phyloP scores from a whole-genome alignment of 2,797 vertebrate species.

The Natrix natrix region DNA sequence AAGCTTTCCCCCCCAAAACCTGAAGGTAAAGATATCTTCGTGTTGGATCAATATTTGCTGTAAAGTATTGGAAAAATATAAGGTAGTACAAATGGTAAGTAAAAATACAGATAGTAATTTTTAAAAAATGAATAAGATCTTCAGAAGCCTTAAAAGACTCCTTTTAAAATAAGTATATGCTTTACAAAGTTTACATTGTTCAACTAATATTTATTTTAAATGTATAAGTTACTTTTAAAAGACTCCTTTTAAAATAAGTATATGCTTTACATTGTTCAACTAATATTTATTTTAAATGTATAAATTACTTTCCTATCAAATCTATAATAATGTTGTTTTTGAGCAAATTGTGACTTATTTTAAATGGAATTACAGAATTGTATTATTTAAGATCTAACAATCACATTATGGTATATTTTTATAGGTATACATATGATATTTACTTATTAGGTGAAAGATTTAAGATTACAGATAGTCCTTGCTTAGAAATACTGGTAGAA shows the following conservation, averaged over 20 bases:
- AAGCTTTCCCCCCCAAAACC: slow-evolving; percentile 93
- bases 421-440: not conserved
- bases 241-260: not conserved
- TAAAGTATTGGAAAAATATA: slow-evolving; percentile 72
- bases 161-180: not conserved
- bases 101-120: slow-evolving; percentile 37
- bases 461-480: not conserved
- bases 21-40: slow-evolving; percentile 93
- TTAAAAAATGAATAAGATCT: slow-evolving; percentile 15
- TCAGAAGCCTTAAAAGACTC: not conserved
- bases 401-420: not conserved
- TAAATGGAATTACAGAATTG: not conserved
- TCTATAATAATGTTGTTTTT: not conserved
- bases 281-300: not conserved
- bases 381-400: not conserved
- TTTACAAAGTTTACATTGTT: slow-evolving; percentile 13
- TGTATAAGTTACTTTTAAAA: not conserved
- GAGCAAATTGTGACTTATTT: not conserved
- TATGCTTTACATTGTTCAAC: not conserved
- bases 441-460: not conserved
- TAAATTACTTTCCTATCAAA: not conserved
- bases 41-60: slow-evolving; percentile 88
- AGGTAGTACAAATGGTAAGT: slow-evolving; percentile 62
- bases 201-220: not conserved
- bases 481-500: not conserved